phyloP scores from a whole-genome alignment of 1,140 invertebrate species.

The Eupeodes corollae region DNA sequence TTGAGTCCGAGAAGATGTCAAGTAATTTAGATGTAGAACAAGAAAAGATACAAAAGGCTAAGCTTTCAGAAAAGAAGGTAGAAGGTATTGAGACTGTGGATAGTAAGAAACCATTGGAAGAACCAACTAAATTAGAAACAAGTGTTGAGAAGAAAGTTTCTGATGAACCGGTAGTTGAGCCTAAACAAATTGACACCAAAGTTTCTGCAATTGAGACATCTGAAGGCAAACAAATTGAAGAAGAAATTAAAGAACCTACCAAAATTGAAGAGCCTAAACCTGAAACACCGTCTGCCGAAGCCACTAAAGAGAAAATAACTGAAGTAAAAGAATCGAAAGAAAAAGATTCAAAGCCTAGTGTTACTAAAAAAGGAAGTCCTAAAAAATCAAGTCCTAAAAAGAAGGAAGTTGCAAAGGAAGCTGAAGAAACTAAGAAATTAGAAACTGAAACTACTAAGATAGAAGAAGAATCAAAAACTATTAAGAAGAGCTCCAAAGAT shows the following conservation, averaged over 20 bases:
- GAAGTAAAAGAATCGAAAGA: too few relatives aligned
- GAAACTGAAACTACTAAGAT: conserved; percentile 8
- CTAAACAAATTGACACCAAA: too few relatives aligned
- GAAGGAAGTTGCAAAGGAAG: conserved; percentile 6
- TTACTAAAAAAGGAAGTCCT: background rate
- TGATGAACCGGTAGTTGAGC: too few relatives aligned
- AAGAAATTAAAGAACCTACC: too few relatives aligned
- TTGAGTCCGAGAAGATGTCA: background rate
- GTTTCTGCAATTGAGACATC: too few relatives aligned
- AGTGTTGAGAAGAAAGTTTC: too few relatives aligned
- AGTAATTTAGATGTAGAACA: background rate
- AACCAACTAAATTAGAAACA: conserved; percentile 9
- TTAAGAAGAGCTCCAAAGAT: conserved; percentile 13
- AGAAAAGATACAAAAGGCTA: background rate
- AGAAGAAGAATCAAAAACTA: conserved; percentile 6
- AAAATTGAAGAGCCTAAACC: too few relatives aligned
- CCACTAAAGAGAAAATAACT: too few relatives aligned
- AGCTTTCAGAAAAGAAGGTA: background rate
- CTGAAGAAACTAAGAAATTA: conserved; percentile 10
- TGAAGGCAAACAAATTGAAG: too few relatives aligned
- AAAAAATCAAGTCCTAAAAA: conserved; percentile 1
- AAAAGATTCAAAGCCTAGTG: too few relatives aligned
- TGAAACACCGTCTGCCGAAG: too few relatives aligned
- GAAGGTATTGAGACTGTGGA: background rate
- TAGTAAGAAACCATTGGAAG: conserved; percentile 4